Conservation (phyloP, 2,113 vertebrate genomes). For the Corythornis madagascariensis region DNA sequence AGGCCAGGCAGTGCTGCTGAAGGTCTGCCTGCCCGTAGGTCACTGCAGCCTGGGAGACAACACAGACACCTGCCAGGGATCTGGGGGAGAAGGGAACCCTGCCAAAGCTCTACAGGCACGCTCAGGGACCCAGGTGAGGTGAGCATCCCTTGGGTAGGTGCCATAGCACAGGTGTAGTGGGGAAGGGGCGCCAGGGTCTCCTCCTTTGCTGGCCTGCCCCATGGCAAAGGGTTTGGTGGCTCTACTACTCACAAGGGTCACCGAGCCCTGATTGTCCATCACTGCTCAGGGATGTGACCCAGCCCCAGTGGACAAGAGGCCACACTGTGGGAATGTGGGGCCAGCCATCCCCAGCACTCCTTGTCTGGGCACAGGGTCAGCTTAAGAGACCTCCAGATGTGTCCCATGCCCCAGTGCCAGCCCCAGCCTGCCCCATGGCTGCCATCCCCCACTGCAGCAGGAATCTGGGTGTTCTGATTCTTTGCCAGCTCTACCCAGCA, state of each 20-base stretch:
- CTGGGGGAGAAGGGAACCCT: neutral
- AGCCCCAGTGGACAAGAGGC: fast-evolving
- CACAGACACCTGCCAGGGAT: neutral
- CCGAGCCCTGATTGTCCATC: neutral
- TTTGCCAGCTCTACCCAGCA: neutral
- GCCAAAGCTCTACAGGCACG: neutral
- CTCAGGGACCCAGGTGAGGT: neutral
- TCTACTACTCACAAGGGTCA: fast-evolving
- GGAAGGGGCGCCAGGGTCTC: neutral
- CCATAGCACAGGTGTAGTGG: fast-evolving
- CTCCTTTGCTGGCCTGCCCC: neutral
- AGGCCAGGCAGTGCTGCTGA: constrained; percentile 75
- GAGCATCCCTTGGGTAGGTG: neutral
- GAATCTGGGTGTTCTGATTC: neutral
- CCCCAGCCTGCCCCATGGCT: neutral
- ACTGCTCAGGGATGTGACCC: fast-evolving
- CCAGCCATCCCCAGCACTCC: neutral
- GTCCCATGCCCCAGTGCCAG: neutral
- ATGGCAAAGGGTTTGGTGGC: neutral
- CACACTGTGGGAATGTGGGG: neutral
- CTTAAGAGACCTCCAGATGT: neutral
- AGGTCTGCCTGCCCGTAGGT: constrained; percentile 76
- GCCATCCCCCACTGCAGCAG: neutral
- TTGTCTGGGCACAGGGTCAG: neutral
- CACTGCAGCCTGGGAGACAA: constrained; percentile 73